Conservation (phyloP, 2,888 invertebrate species). For the Candidula unifasciata region DNA sequence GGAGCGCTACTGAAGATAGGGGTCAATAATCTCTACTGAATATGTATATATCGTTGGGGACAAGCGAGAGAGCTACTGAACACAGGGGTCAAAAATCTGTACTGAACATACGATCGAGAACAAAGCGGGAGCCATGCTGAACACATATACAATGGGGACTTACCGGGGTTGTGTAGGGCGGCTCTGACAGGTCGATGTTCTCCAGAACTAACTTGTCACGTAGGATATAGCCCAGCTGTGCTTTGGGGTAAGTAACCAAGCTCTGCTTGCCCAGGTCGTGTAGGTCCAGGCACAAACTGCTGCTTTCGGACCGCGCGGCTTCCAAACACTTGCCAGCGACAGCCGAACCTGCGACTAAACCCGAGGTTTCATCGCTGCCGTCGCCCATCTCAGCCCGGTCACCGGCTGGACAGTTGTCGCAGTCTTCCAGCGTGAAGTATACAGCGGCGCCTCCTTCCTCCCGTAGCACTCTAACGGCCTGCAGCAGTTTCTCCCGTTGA, state of each 20-base stretch:
- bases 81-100: not conserved
- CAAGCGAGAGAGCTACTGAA: not conserved
- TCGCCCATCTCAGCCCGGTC: constrained; percentile 48
- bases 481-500: constrained; percentile 88
- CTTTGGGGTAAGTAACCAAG: constrained; percentile 78
- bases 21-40: no score
- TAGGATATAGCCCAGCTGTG: constrained; percentile 89
- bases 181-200: constrained; percentile 90
- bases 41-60: no score
- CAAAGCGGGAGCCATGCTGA: not conserved
- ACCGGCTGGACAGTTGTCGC: constrained; percentile 48
- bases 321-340: not conserved
- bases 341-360: not conserved
- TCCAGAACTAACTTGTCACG: constrained; percentile 91
- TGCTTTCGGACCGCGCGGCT: not conserved
- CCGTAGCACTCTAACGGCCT: constrained; percentile 90
- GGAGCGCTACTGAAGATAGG: not conserved
- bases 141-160: constrained; percentile 79
- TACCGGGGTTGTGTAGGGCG: constrained; percentile 95
- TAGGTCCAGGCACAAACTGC: constrained; percentile 81
- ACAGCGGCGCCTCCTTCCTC: constrained; percentile 96
- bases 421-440: constrained; percentile 89
- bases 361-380: constrained; percentile 37
- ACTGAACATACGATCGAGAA: not conserved
- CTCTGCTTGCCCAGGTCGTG: constrained; percentile 84